These are phyloP conservation scores for Lutraria lutraria DNA, from an alignment of 2,888 invertebrate genomes.

Conservation along the genomic window DNA sequence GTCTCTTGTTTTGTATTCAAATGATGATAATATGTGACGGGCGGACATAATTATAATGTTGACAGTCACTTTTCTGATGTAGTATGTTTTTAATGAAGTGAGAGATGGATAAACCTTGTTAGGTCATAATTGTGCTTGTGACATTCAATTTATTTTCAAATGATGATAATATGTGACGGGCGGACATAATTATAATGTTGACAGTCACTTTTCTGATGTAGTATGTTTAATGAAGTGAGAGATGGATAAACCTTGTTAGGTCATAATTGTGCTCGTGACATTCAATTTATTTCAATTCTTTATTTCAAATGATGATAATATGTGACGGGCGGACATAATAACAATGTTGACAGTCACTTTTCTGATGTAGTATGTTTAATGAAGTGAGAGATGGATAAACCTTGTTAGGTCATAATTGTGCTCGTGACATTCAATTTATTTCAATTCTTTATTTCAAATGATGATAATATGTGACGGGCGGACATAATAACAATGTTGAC, in stretches of 20 bases:
- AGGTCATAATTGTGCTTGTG: neutral
- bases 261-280: neutral
- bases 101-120: neutral
- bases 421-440: neutral
- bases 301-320: constrained; percentile 32
- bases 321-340: constrained; percentile 54
- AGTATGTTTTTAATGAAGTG: neutral
- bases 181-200: constrained; percentile 49
- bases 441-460: neutral
- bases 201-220: constrained; percentile 40
- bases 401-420: neutral
- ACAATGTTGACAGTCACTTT: constrained; percentile 50
- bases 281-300: neutral
- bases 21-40: constrained; percentile 51
- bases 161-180: constrained; percentile 51
- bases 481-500: constrained; percentile 50
- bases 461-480: constrained; percentile 50
- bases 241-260: neutral
- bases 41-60: constrained; percentile 54
- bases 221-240: neutral
- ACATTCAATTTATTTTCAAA: neutral
- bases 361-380: neutral
- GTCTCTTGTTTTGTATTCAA: too few species aligned
- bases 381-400: neutral
- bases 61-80: constrained; percentile 51